Conservation (phyloP, 64 coral and sea anemone genomes). For the Pocillopora verrucosa region DNA sequence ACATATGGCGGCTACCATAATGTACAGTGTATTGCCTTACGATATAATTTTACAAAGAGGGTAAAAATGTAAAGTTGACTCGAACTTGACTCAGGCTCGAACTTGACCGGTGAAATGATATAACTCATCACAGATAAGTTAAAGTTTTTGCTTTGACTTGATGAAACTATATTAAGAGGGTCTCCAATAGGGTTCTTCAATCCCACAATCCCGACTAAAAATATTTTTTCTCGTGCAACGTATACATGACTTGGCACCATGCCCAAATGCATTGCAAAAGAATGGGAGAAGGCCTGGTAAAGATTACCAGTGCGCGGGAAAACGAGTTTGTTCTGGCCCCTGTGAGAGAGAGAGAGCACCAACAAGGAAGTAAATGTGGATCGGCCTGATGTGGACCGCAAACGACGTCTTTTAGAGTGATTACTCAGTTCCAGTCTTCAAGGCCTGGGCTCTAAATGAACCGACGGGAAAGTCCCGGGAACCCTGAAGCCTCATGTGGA, state of each 20-base stretch:
- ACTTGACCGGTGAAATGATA: too few relatives aligned
- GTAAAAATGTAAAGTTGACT: too few relatives aligned
- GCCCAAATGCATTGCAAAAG: not conserved
- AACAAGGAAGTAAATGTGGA: not conserved
- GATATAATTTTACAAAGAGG: too few relatives aligned
- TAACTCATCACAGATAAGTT: too few relatives aligned
- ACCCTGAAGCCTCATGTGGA: not conserved
- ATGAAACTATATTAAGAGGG: too few relatives aligned
- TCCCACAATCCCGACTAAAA: too few relatives aligned
- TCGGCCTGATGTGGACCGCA: not conserved
- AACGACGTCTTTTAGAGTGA: not conserved
- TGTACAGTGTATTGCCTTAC: too few relatives aligned
- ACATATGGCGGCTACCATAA: too few relatives aligned
- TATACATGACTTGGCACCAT: not conserved
- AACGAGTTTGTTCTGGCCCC: not conserved
- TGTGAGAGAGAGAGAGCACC: not conserved
- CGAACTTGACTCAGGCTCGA: too few relatives aligned
- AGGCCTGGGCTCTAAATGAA: not conserved
- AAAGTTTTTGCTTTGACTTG: too few relatives aligned
- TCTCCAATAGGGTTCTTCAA: too few relatives aligned
- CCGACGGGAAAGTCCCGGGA: not conserved
- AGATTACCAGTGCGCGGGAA: not conserved
- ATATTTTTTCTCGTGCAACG: too few relatives aligned
- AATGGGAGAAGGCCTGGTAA: not conserved
- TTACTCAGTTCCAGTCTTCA: not conserved